Percentiles rank a stretch among this genome's conserved stretches.
Conservation (phyloP, 2,113 vertebrate species). For the Oreochromis spilurus region DNA sequence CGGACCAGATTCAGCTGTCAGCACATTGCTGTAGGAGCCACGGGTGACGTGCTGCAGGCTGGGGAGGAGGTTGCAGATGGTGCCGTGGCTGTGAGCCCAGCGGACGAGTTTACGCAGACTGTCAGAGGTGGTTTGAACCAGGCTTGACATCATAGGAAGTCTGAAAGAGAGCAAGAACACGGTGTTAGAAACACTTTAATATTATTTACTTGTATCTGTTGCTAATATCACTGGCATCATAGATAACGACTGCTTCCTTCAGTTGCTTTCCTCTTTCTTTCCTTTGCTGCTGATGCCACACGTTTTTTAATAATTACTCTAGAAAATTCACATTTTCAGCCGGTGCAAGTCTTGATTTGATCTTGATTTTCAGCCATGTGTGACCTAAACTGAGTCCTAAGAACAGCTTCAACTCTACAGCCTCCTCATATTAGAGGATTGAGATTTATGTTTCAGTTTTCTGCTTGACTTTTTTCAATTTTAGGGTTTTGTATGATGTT, state of each 20-base stretch:
- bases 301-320: neutral
- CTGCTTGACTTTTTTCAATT: neutral
- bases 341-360: neutral
- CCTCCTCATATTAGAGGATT: neutral
- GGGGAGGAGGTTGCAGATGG: neutral
- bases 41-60: neutral
- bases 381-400: neutral
- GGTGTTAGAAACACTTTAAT: neutral
- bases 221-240: neutral
- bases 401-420: neutral
- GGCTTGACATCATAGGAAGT: neutral
- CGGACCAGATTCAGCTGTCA: neutral
- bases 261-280: neutral
- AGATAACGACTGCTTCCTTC: neutral
- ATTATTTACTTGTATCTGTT: neutral
- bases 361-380: neutral
- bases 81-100: neutral
- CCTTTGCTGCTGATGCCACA: neutral
- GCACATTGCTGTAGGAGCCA: neutral
- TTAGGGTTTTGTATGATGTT: neutral
- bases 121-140: neutral
- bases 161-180: neutral
- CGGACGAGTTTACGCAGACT: neutral
- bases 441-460: neutral
- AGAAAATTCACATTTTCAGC: neutral